Base-by-base conservation (phyloP, 2,888 invertebrate genomes). In the Nasonovia ribisnigri region DNA sequence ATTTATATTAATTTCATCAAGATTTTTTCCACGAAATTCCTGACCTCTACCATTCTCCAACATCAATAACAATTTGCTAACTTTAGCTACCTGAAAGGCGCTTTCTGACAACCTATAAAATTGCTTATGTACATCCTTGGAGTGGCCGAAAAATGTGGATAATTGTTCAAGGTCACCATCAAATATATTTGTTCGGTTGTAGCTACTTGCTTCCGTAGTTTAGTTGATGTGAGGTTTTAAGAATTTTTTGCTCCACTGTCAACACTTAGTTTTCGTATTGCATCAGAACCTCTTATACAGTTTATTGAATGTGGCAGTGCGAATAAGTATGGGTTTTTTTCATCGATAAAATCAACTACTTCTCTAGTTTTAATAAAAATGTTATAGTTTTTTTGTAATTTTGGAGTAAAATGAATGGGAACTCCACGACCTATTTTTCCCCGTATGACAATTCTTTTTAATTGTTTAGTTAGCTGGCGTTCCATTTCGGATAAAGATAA, bases 61-160 rank as follows among this genome's bases (percentile, higher is more conserved):
- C 29, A 95, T 95, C 46, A 95, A n/a, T 54, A 95, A 90, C 86
- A 95, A 67, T 77, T 95, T 92, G 84, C 95, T 95, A 36, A 95
- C 94, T 94, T 95, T 95, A 4, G 95, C 95, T 88, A 95, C 93
- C 89, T 95, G 95, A 13, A 95, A 94, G 26, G 95, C 95, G 88
- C 89, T 94, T 88, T 95, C 95, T 42, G 95, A 95, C n/a, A 95
- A 90, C n/a, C 95, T 93, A 88, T 95, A 95, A 94, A 95, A 95
- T 77, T 95, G 95, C 46, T 95, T 84, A 90, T 95, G 95, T 1
- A 95, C 95, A 57, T 60, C 90, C 20, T 67, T 60, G 36, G 60
- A 77, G 16, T 91, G 77, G 10, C 46, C 77, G 3, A 91, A 42
- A 77, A 84, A 84, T 29, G 36, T 77, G 8, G 90, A 46, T 24